phyloP scores from a whole-genome alignment of 2,797 vertebrate genomes.

The Eurystomus glaucurus region DNA sequence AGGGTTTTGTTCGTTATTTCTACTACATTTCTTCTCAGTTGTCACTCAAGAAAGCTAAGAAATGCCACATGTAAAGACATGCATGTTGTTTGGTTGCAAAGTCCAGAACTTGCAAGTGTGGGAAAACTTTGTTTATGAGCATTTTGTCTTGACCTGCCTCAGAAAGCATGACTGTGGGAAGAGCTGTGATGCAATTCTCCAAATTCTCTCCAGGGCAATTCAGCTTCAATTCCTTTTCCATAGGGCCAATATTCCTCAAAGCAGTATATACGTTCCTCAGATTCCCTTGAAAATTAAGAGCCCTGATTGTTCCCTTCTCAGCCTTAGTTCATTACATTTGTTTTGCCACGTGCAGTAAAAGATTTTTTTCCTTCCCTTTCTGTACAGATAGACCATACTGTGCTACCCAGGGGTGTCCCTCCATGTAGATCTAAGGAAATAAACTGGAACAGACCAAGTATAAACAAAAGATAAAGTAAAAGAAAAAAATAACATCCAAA shows the following conservation, averaged over 20 bases:
- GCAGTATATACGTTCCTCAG: rapidly evolving
- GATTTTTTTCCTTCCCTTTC: not conserved
- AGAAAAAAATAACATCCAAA: not conserved
- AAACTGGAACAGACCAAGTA: not conserved
- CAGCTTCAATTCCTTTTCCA: not conserved
- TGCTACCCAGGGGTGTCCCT: not conserved
- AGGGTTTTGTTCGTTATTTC: not conserved
- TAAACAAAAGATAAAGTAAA: not conserved
- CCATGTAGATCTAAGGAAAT: not conserved
- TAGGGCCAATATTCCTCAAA: not conserved
- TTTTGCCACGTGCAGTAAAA: not conserved
- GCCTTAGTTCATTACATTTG: not conserved
- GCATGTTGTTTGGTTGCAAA: not conserved
- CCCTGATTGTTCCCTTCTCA: not conserved
- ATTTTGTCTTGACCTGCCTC: not conserved
- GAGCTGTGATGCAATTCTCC: not conserved
- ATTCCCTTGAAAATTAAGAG: not conserved
- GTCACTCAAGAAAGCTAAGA: not conserved
- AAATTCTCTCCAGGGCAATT: not conserved
- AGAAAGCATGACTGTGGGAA: not conserved
- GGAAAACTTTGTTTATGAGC: not conserved
- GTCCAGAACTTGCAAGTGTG: not conserved
- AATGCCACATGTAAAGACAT: not conserved
- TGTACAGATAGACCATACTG: not conserved
- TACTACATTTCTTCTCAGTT: not conserved